Evolutionary conservation across 2,888 invertebrate species (phyloP).

Genomic region (Pollenia labialis): DNA sequence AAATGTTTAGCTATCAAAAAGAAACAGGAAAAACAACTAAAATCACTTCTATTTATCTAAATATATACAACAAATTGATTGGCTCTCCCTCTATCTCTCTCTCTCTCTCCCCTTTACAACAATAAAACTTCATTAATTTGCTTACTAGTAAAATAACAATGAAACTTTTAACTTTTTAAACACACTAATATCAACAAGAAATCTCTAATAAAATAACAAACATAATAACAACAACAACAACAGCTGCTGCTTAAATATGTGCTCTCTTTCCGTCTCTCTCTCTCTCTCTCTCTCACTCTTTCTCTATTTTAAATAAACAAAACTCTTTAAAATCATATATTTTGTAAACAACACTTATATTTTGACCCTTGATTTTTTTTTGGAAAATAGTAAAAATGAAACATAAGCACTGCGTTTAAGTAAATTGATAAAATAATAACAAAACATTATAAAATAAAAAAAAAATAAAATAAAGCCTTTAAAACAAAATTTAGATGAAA

Average conservation of each 20-base stretch:
- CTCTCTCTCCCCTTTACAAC: not conserved
- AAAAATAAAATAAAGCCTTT: slow-evolving; percentile 67
- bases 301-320: slow-evolving; percentile 9
- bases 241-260: slow-evolving; percentile 68
- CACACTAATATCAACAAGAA: slow-evolving; percentile 16
- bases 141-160: slow-evolving; percentile 40
- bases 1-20: slow-evolving; percentile 42
- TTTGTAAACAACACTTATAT: slow-evolving; percentile 35
- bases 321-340: slow-evolving; percentile 36
- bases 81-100: slow-evolving; percentile 18
- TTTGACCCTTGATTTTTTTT: slow-evolving; percentile 49
- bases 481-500: slow-evolving; percentile 71
- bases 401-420: slow-evolving; percentile 67
- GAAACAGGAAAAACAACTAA: slow-evolving; percentile 13
- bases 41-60: slow-evolving; percentile 27
- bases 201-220: slow-evolving; percentile 17
- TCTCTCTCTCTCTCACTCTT: slow-evolving; percentile 22
- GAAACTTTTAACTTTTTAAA: not conserved
- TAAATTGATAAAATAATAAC: slow-evolving; percentile 48
- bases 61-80: slow-evolving; percentile 38
- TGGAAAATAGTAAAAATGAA: slow-evolving; percentile 31
- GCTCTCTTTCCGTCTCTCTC: slow-evolving; percentile 57
- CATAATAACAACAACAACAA: slow-evolving; percentile 24
- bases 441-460: slow-evolving; percentile 26
- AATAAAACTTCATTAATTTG: not conserved